These are phyloP conservation scores for Nomada ruficornis DNA, from an alignment of 2,888 invertebrate genomes.

Conservation along the genomic window DNA sequence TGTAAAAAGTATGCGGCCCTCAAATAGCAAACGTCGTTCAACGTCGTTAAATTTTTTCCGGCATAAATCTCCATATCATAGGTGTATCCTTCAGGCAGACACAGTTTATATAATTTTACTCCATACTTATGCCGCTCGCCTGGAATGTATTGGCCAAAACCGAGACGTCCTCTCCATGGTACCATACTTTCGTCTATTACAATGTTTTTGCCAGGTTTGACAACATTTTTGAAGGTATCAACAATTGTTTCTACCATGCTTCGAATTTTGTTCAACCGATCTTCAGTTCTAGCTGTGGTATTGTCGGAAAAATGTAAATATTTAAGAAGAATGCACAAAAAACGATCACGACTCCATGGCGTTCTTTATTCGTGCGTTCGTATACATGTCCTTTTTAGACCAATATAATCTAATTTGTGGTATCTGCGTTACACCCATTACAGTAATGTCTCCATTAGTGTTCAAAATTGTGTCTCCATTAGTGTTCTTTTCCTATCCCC, in stretches of 20 bases:
- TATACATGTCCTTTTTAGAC: neutral
- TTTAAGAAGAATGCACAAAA: neutral
- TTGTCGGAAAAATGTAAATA: neutral
- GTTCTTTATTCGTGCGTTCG: neutral
- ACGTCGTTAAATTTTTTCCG: neutral
- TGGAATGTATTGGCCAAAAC: neutral
- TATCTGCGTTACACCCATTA: constrained; percentile 13
- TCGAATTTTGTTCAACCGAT: neutral
- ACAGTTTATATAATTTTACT: no score
- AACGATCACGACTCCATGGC: neutral
- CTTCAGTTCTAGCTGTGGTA: neutral
- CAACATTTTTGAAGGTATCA: neutral
- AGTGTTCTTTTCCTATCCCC: no score
- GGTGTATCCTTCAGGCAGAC: no score
- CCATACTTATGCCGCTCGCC: neutral
- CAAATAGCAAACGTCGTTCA: no score
- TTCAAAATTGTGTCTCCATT: no score
- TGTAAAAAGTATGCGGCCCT: no score
- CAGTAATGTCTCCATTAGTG: no score
- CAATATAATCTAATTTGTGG: constrained; percentile 13
- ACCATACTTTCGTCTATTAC: neutral
- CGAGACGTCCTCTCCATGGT: neutral
- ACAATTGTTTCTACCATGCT: neutral
- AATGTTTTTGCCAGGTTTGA: neutral
- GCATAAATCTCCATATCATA: neutral